Evolutionary conservation across 2,797 vertebrate genomes (phyloP), one percentile per base, ranked within the genome.

Genomic region (Rhynchonycteris naso): DNA sequence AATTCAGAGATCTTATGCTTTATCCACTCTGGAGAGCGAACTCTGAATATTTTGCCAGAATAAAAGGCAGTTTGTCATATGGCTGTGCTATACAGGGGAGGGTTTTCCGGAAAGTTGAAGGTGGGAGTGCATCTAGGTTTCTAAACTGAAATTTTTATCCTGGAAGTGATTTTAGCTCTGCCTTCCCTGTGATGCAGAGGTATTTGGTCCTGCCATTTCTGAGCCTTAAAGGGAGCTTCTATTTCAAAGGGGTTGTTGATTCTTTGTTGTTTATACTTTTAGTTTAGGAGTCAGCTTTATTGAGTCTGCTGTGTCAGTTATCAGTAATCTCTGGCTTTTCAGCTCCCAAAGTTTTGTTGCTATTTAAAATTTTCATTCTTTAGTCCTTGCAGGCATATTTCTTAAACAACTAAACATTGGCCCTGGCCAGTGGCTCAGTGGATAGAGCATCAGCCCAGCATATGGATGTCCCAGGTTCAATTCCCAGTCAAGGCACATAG

Each of bases 321-420:
- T 28, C 24, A 75, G 16, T 52, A 26, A 50, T 76, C 63, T 43
- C 68, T 87, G 81, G n/a, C 47, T 72, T 81, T 13, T 68, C 8
- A 61, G 30, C 21, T 68, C n/a, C 18, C 54, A 52, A 13, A 30
- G 35, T 69, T 80, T 69, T 92, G 15, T 69, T 71, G 50, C 33
- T 65, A 71, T 93, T 72, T 78, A 47, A 74, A 38, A 66, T 86
- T 94, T 82, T n/a, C 1, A 10, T 83, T 92, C n/a, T 89, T 69
- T 8, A 69, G 1, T 91, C 7, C 47, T 68, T 78, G 15, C 7
- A 38, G 65, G 5, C 18, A 54, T 61, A 7, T 59, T 18, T 12
- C 59, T 94, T 75, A 75, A 43, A 43, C 43, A 43, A 43, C 43
- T 43, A 43, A 43, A 43, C 43, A 43, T 43, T 43, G 43, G 43